Evolutionary conservation across 1,140 invertebrate species (phyloP).

Genomic region (Drosophila burlai): DNA sequence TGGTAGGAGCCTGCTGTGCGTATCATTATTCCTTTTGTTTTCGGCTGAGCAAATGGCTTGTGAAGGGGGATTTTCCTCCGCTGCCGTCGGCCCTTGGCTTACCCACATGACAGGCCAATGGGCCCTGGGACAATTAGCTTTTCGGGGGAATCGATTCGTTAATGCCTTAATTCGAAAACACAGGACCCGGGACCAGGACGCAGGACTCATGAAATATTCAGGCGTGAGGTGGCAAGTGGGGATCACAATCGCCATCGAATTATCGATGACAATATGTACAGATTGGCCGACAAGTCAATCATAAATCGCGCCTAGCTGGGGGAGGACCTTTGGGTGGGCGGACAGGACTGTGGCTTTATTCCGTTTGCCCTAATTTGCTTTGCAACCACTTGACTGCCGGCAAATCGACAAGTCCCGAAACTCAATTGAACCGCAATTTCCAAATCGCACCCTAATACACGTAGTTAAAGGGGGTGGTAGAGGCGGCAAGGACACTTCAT

Average conservation of each 20-base stretch:
- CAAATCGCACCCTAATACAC: conserved; percentile 71
- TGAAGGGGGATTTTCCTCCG: conserved; percentile 47
- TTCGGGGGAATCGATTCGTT: conserved; percentile 34
- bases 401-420: conserved; percentile 52
- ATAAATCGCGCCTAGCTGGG: conserved; percentile 43
- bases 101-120: conserved; percentile 25
- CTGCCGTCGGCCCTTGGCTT: conserved; percentile 25
- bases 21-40: conserved; percentile 72
- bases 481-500: conserved; percentile 1
- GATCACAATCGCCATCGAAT: conserved; percentile 51
- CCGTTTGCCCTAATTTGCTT: conserved; percentile 74
- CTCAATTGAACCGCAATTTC: conserved; percentile 74
- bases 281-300: conserved; percentile 64
- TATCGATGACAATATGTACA: conserved; percentile 60
- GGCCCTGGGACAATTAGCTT: conserved; percentile 12
- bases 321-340: not conserved
- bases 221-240: conserved; percentile 12
- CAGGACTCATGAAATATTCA: conserved; percentile 59
- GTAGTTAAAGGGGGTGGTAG: conserved; percentile 50
- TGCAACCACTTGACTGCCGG: conserved; percentile 67
- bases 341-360: conserved; percentile 38
- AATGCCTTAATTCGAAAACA: conserved; percentile 43
- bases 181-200: conserved; percentile 2
- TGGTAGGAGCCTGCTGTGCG: conserved; percentile 19
- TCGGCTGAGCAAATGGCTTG: conserved; percentile 58